These are phyloP conservation scores for Acromyrmex charruanus DNA, from an alignment of 1,140 invertebrate genomes.

Conservation along the genomic window DNA sequence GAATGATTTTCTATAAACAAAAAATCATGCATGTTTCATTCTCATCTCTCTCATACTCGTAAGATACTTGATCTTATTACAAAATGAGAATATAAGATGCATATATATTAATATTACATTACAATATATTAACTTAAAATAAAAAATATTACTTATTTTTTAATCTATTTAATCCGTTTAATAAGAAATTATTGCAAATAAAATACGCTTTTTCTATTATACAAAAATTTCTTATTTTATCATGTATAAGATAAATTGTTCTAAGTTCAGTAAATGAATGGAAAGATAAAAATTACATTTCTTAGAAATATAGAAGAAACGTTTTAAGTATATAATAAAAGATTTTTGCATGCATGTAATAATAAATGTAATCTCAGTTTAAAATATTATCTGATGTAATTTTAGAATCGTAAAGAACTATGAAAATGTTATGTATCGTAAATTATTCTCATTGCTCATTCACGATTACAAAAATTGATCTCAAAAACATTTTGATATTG, in stretches of 20 bases:
- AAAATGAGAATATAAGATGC: background rate
- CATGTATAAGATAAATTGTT: background rate
- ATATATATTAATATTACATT: background rate
- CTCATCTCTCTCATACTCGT: background rate
- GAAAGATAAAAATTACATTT: background rate
- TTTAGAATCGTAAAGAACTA: background rate
- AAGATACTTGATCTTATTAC: background rate
- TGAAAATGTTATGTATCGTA: background rate
- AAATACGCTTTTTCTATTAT: background rate
- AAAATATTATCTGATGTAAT: slow-evolving; percentile 3
- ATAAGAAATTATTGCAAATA: background rate
- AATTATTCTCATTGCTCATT: background rate
- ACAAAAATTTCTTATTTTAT: slow-evolving; percentile 8
- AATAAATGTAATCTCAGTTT: background rate
- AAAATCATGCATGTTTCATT: background rate
- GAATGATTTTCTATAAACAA: slow-evolving; percentile 18
- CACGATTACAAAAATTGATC: background rate
- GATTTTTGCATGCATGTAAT: background rate
- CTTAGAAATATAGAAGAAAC: background rate
- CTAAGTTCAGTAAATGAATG: background rate
- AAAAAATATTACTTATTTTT: background rate
- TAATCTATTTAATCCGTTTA: background rate
- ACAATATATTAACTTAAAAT: slow-evolving; percentile 2
- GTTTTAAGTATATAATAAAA: background rate
- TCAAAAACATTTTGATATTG: background rate